Evolutionary conservation across 2,113 vertebrate species (phyloP).

Genomic region (Phylloscopus whistleri): DNA sequence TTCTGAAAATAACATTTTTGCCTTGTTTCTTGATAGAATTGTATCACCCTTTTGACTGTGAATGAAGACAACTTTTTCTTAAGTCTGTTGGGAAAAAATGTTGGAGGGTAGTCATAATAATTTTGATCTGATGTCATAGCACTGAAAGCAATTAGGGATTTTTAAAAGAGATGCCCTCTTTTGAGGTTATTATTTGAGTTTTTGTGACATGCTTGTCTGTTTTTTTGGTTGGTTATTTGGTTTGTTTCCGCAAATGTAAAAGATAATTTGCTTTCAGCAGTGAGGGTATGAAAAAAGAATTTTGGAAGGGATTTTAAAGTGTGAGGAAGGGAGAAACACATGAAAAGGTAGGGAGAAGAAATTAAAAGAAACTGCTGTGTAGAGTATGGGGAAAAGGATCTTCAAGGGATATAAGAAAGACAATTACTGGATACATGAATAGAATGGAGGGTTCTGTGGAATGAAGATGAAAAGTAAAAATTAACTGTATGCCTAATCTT

Average conservation of each 20-base stretch:
- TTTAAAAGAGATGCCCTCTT: not conserved
- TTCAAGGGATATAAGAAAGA: not conserved
- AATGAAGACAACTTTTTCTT: not conserved
- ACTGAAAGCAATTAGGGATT: not conserved
- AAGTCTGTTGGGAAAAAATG: not conserved
- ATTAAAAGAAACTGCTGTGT: not conserved
- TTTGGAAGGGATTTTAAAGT: not conserved
- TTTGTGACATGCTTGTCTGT: not conserved
- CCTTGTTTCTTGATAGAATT: not conserved
- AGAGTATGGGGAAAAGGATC: not conserved
- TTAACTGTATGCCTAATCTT: not conserved
- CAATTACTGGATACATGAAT: not conserved
- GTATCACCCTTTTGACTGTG: not conserved
- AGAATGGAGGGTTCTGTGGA: not conserved
- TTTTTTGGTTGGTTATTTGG: not conserved
- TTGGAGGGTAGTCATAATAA: not conserved
- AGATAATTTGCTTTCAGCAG: not conserved
- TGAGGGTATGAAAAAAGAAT: not conserved
- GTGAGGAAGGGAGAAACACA: not conserved
- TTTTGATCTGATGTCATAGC: not conserved
- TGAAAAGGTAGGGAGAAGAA: not conserved
- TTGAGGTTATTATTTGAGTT: not conserved
- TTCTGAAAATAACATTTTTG: not conserved
- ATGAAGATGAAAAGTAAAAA: not conserved
- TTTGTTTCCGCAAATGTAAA: not conserved